Percentiles rank a stretch among this genome's conserved stretches.
phyloP scores from a whole-genome alignment of 2,797 vertebrate species.

The Cossypha niveicapilla region DNA sequence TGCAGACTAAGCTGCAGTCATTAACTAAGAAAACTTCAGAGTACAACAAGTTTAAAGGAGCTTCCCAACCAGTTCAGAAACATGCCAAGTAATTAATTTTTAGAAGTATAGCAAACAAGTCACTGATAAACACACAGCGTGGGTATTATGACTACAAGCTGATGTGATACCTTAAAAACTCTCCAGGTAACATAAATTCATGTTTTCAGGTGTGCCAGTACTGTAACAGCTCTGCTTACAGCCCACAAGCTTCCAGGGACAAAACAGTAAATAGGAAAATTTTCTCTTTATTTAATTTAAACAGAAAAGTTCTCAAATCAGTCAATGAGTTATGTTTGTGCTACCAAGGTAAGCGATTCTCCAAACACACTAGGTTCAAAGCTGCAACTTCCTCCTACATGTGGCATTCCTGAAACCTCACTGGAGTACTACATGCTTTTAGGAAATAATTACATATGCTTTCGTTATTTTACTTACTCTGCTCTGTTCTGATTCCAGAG shows the following conservation, averaged over 20 bases:
- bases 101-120: background rate
- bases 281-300: background rate
- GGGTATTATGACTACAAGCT: background rate
- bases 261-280: background rate
- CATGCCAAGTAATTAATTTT: background rate
- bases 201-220: background rate
- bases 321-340: background rate
- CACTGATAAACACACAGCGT: background rate
- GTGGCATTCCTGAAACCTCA: background rate
- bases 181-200: background rate
- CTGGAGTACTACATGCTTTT: background rate
- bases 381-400: background rate
- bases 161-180: background rate
- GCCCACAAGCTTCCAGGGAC: background rate
- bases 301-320: background rate
- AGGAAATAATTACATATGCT: slow-evolving; percentile 18
- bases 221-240: background rate
- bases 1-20: slow-evolving; percentile 36
- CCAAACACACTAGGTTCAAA: background rate
- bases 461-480: slow-evolving; percentile 2
- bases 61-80: background rate
- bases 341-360: background rate
- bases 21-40: slow-evolving; percentile 25
- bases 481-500: slow-evolving; percentile 11
- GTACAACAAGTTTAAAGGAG: background rate